Evolutionary conservation across 2,113 vertebrate genomes (phyloP).

Genomic region (Paracanthobrama guichenoti): DNA sequence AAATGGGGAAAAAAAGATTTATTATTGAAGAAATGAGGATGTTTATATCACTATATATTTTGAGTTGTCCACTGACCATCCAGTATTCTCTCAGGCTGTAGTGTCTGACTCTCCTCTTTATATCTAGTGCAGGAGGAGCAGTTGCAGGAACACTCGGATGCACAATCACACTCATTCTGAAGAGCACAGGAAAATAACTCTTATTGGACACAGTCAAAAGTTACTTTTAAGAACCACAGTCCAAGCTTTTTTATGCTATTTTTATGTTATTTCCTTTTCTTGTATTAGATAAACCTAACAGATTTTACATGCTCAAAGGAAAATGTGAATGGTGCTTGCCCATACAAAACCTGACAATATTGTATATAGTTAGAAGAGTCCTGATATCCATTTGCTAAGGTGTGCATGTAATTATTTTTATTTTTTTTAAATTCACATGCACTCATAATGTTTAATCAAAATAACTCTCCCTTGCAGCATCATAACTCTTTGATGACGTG

Average conservation of each 20-base stretch:
- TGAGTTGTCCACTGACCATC: constrained; percentile 78
- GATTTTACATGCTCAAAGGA: neutral
- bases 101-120: constrained; percentile 71
- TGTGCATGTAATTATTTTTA: no score
- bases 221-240: neutral
- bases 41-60: neutral
- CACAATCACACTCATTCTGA: constrained; percentile 83
- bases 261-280: neutral
- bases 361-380: no score
- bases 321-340: neutral
- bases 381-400: no score
- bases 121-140: constrained; percentile 79
- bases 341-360: neutral
- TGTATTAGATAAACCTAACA: neutral
- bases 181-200: neutral
- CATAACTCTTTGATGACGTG: no score
- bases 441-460: no score
- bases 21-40: neutral
- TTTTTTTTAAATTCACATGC: no score
- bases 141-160: constrained; percentile 83
- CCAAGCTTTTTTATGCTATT: neutral
- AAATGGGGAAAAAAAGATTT: neutral
- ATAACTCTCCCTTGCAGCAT: no score
- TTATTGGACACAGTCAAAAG: neutral
- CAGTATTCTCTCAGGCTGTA: constrained; percentile 77